Evolutionary conservation across 1,140 invertebrate species (phyloP).

Genomic region (Atopsyche davidsoni): DNA sequence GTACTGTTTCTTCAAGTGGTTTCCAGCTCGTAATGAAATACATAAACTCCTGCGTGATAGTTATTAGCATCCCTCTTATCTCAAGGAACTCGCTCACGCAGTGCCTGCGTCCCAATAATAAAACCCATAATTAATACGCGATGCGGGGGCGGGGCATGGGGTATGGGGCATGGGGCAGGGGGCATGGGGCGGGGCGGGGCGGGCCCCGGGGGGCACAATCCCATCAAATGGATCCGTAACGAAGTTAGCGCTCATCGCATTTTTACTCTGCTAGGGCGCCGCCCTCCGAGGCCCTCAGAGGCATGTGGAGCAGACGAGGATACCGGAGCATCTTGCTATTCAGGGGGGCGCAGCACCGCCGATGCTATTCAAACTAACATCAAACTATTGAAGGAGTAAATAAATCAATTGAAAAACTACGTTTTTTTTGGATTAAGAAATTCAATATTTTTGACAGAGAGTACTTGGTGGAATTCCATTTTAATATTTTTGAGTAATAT

Average conservation of each 20-base stretch:
- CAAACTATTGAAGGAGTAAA: no score
- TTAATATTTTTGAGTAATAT: no score
- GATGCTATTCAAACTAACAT: no score
- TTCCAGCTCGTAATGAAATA: no score
- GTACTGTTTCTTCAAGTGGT: no score
- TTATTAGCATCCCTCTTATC: no score
- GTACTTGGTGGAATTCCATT: no score
- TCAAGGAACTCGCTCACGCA: no score
- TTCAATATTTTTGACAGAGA: no score
- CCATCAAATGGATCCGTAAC: slow-evolving; percentile 48
- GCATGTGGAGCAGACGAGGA: neutral
- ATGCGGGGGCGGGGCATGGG: slow-evolving; percentile 33
- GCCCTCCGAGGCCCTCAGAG: slow-evolving; percentile 32
- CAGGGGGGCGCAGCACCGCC: neutral
- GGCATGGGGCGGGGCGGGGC: slow-evolving; percentile 35
- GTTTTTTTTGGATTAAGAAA: no score
- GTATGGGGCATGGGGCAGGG: slow-evolving; percentile 30
- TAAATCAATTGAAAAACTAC: no score
- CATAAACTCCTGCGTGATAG: no score
- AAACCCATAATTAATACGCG: slow-evolving; percentile 37
- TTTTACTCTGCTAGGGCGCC: slow-evolving; percentile 42
- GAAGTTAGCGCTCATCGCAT: slow-evolving; percentile 48
- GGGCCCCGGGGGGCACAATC: slow-evolving; percentile 44
- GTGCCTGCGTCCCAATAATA: slow-evolving; percentile 25
- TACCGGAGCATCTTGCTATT: slow-evolving; percentile 1